phyloP scores from a whole-genome alignment of 2,113 vertebrate species.

The Heterotis niloticus region DNA sequence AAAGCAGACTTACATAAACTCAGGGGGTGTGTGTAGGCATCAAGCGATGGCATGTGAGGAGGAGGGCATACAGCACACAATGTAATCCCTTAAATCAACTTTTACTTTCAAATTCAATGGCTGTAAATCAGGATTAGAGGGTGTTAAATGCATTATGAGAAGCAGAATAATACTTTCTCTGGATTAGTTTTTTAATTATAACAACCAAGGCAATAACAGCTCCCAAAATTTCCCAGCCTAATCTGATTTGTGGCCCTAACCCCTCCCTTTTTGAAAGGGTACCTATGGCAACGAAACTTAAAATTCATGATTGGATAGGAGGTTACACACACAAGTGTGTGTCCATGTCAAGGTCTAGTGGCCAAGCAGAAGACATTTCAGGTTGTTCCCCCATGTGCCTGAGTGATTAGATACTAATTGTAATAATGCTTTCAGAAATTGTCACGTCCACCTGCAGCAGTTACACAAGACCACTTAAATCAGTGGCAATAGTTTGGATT shows the following conservation, averaged over 20 bases:
- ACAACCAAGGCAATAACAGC: background rate
- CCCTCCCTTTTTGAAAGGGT: no score
- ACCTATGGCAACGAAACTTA: background rate
- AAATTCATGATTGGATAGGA: background rate
- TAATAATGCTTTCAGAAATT: background rate
- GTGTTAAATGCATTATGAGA: background rate
- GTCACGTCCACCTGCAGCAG: background rate
- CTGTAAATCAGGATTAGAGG: background rate
- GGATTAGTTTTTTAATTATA: background rate
- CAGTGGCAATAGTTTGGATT: background rate
- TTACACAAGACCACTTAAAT: constrained; percentile 1
- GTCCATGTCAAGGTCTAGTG: background rate
- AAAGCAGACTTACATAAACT: background rate
- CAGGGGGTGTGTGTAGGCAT: background rate
- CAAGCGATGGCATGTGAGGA: no score
- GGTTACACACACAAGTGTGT: background rate
- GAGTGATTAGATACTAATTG: background rate
- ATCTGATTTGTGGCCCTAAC: background rate
- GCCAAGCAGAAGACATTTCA: background rate
- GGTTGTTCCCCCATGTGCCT: background rate
- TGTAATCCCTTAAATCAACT: background rate
- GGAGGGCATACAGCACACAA: no score
- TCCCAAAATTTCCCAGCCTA: no score
- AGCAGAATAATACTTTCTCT: background rate
- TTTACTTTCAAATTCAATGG: background rate